Conservation (phyloP, 2,797 vertebrate genomes). For the Varecia variegata region DNA sequence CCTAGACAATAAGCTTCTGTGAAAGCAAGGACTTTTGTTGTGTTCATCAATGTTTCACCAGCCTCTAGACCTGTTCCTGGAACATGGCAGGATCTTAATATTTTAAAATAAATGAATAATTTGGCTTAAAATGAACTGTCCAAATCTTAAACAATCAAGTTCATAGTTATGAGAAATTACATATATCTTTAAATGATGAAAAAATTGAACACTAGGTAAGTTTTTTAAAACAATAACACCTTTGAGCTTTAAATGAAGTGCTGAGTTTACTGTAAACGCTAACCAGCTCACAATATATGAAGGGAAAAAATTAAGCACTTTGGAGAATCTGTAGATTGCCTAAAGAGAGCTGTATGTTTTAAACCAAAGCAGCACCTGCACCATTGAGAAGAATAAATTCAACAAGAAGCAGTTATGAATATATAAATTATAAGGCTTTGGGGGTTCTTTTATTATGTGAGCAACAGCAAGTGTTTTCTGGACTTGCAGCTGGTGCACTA, state of each 20-base stretch:
- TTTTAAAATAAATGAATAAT: not conserved
- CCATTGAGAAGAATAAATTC: constrained; percentile 39
- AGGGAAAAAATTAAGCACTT: not conserved
- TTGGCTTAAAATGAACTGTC: constrained; percentile 1
- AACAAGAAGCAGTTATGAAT: constrained; percentile 35
- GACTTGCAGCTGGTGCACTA: not conserved
- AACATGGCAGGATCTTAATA: not conserved
- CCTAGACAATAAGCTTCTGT: not conserved
- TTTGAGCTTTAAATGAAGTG: constrained; percentile 47
- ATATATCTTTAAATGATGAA: constrained; percentile 9
- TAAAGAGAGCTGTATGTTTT: not conserved
- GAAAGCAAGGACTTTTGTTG: not conserved
- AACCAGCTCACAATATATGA: not conserved
- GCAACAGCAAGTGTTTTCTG: constrained; percentile 34
- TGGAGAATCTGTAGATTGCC: not conserved
- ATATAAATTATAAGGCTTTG: constrained; percentile 47
- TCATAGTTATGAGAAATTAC: constrained; percentile 23
- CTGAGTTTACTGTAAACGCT: not conserved
- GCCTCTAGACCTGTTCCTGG: not conserved
- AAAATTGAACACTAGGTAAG: not conserved
- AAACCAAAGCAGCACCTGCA: constrained; percentile 43
- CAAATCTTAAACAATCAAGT: constrained; percentile 5
- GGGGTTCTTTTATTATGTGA: constrained; percentile 38
- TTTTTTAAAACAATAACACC: constrained; percentile 50
- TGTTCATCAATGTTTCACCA: not conserved